These are phyloP conservation scores for Microcebus griseorufus DNA, from an alignment of 2,113 vertebrate species.

Conservation along the genomic window DNA sequence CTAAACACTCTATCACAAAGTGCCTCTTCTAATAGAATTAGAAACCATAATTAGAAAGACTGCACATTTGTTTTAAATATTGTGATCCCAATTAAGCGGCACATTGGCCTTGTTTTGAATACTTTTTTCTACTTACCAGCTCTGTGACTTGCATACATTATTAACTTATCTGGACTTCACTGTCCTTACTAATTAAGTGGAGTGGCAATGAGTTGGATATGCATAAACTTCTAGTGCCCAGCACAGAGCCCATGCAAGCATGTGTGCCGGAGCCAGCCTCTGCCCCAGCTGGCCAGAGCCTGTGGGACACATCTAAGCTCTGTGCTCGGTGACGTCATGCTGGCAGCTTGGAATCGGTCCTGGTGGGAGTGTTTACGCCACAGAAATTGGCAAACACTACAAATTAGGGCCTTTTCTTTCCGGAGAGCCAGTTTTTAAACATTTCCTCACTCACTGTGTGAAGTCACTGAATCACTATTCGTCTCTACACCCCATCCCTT, in stretches of 20 bases:
- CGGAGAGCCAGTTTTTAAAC: background rate
- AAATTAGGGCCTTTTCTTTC: background rate
- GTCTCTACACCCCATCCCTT: no score
- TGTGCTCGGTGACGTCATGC: background rate
- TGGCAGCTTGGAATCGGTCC: background rate
- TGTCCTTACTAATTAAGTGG: background rate
- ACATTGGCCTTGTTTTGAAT: background rate
- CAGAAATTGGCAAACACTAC: background rate
- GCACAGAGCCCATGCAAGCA: background rate
- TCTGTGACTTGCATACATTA: background rate
- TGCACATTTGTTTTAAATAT: background rate
- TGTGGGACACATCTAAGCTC: accelerated
- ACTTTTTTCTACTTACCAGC: background rate
- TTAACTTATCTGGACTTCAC: background rate
- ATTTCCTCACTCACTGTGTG: background rate
- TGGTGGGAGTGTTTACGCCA: background rate
- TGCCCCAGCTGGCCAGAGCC: background rate
- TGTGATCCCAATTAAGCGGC: background rate
- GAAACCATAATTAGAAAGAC: background rate
- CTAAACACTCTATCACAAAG: background rate
- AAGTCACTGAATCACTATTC: background rate
- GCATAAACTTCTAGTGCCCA: no score
- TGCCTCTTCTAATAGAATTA: background rate
- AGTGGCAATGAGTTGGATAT: background rate
- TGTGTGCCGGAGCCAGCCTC: background rate